Percentiles rank a stretch among this genome's conserved stretches.
These are phyloP conservation scores for Petrocephalus microphthalmus DNA, from an alignment of 2,113 vertebrate genomes.

Conservation along the genomic window DNA sequence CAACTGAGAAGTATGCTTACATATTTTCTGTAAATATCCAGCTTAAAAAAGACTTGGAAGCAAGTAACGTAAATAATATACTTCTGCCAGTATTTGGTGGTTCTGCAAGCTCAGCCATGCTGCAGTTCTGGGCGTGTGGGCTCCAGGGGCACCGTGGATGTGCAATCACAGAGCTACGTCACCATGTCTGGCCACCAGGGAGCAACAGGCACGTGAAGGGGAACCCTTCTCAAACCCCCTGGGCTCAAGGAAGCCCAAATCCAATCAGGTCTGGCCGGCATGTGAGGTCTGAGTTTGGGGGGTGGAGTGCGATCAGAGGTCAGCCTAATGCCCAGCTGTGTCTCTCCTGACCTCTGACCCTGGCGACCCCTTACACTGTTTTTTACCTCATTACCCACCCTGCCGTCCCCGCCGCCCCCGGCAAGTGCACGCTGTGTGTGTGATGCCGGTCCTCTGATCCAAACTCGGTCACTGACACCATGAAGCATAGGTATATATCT, in stretches of 20 bases:
- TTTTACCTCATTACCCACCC: conserved; percentile 45
- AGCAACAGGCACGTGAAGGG: conserved; percentile 6
- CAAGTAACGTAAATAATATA: background rate
- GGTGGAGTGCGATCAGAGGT: conserved; percentile 41
- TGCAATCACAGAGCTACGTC: background rate
- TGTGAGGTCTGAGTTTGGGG: conserved; percentile 31
- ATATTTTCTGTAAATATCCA: background rate
- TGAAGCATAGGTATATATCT: background rate
- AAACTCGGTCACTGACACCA: background rate
- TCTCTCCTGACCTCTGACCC: conserved; percentile 43
- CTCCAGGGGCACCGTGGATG: background rate
- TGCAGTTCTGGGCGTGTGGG: background rate
- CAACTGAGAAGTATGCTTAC: background rate
- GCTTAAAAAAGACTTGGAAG: background rate
- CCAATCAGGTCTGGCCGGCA: conserved; percentile 40
- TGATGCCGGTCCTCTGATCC: background rate
- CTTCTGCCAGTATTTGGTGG: background rate
- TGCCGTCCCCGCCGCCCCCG: conserved; percentile 24
- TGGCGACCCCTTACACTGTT: conserved; percentile 29
- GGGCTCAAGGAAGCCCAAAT: conserved; percentile 35
- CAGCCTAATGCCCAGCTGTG: conserved; percentile 54
- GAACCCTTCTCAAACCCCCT: background rate
- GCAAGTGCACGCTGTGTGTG: conserved; percentile 1
- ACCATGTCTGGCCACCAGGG: background rate
- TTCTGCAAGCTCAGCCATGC: background rate